phyloP scores from a whole-genome alignment of 2,113 vertebrate genomes.

The Oceanites oceanicus region DNA sequence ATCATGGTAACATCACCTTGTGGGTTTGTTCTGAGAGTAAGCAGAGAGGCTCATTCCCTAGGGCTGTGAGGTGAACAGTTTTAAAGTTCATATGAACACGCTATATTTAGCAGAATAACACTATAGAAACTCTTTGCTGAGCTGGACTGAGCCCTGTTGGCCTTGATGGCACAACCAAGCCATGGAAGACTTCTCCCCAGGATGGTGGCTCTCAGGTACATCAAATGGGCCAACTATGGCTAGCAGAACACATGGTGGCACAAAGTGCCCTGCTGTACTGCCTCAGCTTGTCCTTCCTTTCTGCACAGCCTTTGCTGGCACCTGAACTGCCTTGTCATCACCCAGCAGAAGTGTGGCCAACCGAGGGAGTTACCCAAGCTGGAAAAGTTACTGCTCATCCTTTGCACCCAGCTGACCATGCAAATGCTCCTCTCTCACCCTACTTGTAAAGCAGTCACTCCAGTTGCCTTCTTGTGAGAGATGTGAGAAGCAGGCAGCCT shows the following conservation, averaged over 20 bases:
- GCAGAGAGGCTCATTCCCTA: neutral
- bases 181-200: neutral
- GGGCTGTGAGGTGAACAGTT: neutral
- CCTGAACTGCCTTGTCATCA: neutral
- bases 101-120: neutral
- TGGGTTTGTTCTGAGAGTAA: neutral
- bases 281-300: neutral
- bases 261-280: neutral
- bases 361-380: neutral
- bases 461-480: neutral
- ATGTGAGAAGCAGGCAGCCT: neutral
- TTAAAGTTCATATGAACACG: neutral
- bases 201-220: neutral
- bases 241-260: neutral
- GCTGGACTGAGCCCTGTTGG: neutral
- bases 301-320: neutral
- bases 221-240: neutral
- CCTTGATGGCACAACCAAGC: neutral
- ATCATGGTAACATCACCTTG: neutral
- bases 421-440: rapidly evolving
- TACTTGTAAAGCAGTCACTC: neutral
- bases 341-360: neutral
- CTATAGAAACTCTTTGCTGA: neutral
- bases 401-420: neutral
- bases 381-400: neutral